A percentile compares a stretch with the other conserved stretches of the same genome.
These are phyloP conservation scores for Neotoma lepida DNA, from an alignment of 2,113 vertebrate genomes.

Conservation along the genomic window DNA sequence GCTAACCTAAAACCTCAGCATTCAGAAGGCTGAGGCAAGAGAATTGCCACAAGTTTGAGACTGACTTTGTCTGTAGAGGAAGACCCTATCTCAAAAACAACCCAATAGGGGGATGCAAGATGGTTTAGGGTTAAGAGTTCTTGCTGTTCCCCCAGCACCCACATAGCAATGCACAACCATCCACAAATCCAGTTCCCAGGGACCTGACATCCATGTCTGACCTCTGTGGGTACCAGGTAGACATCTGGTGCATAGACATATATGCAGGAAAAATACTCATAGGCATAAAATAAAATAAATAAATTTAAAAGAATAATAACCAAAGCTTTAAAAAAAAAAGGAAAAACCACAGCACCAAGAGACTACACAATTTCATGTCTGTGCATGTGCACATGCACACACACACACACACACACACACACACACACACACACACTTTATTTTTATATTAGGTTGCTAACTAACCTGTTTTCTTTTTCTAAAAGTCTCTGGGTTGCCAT, in stretches of 20 bases:
- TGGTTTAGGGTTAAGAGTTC: neutral
- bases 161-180: neutral
- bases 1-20: neutral
- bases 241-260: neutral
- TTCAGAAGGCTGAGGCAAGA: neutral
- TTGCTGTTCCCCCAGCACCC: neutral
- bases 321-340: neutral
- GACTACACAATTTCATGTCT: neutral
- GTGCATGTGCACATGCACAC: neutral
- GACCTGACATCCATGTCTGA: neutral
- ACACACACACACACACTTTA: neutral
- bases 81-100: neutral
- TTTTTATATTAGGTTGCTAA: neutral
- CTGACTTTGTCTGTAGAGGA: neutral
- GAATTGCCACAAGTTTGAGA: no score
- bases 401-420: neutral
- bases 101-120: neutral
- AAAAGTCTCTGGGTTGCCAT: slow-evolving; percentile 12
- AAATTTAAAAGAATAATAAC: neutral
- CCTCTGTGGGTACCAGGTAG: neutral
- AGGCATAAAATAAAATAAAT: neutral
- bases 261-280: neutral
- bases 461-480: neutral
- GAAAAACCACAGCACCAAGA: neutral
- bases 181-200: neutral